Evolutionary conservation across 2,113 vertebrate species (phyloP), one percentile per base, ranked within the genome.

Genomic region (Crotalus helleri): DNA sequence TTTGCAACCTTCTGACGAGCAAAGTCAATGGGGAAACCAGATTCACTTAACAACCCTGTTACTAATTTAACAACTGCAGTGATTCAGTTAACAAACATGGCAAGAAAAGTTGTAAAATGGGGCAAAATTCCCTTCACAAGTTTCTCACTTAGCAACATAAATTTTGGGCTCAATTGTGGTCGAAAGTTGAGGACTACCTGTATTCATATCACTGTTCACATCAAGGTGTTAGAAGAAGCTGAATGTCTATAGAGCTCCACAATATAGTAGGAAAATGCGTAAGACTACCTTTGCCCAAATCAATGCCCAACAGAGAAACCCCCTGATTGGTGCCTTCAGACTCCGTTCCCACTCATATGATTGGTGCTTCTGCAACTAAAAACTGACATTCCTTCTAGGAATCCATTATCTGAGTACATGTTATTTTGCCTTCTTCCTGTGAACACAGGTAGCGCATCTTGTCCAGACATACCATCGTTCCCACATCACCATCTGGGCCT

Each of bases 401-500:
- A 90, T 39, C 5, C 5, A 4, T 74, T 87, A 6, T 2, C 39
- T 24, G 54, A 89, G 23, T 46, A n/a, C 3, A 12, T 29, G 64
- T 64, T 57, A 0, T 8, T 19, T 8, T 92, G n/a, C 88, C 13
- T 8, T 19, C 29, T 49, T 26, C 87, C 44, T 3, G 39, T 49
- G 46, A 15, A 23, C 17, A 10, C 91, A 99, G 98, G 96, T 98
- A 85, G 98, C 98, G 8, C 92, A 95, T 81, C 95, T 99, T 93
- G 98, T 98, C 4, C 97, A 93, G 93, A 17, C 86, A 44, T 98
- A 98, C 90, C 87, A 96, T 44, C 98, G 98, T 74, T 98, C 96
- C 2, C 94, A 96, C 29, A 98, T 98, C 95, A 99, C 98, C 4
- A 96, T 99, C 91, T 99, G 98, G 98, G 97, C 98, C 3, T 96